These are phyloP conservation scores for Tricholaema leucomelas DNA, from an alignment of 2,113 vertebrate genomes.

Conservation along the genomic window DNA sequence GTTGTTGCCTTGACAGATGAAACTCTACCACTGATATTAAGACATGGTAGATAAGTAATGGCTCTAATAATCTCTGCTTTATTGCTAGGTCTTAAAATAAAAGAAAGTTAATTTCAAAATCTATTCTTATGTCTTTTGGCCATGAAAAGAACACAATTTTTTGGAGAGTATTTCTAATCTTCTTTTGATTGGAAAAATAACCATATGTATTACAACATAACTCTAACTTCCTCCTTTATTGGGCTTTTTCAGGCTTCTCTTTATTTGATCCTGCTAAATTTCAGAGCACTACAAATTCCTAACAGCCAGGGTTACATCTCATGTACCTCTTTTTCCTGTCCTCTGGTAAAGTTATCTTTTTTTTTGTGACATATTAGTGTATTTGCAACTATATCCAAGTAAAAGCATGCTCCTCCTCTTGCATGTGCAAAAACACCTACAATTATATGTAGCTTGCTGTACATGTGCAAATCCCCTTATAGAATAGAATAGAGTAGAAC, in stretches of 20 bases:
- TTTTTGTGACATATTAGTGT: neutral
- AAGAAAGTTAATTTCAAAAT: neutral
- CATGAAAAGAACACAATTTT: neutral
- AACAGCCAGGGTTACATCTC: neutral
- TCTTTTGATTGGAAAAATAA: neutral
- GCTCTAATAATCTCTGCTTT: conserved; percentile 6
- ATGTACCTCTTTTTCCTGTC: neutral
- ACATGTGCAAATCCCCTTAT: neutral
- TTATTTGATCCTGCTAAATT: neutral
- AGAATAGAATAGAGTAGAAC: no score
- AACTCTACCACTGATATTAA: neutral
- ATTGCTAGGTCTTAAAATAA: neutral
- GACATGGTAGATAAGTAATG: neutral
- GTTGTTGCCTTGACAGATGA: neutral
- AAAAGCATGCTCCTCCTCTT: neutral
- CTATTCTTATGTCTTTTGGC: neutral
- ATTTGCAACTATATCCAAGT: neutral
- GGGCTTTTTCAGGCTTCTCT: neutral
- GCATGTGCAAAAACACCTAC: neutral
- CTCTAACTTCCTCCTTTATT: neutral
- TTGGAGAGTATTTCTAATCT: neutral
- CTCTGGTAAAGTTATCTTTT: neutral
- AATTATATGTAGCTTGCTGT: neutral
- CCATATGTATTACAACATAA: neutral
- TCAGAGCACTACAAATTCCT: neutral